Percentiles rank a stretch among this genome's conserved stretches.
Conservation (phyloP, 2,888 invertebrate genomes). For the Andrena dorsata region DNA sequence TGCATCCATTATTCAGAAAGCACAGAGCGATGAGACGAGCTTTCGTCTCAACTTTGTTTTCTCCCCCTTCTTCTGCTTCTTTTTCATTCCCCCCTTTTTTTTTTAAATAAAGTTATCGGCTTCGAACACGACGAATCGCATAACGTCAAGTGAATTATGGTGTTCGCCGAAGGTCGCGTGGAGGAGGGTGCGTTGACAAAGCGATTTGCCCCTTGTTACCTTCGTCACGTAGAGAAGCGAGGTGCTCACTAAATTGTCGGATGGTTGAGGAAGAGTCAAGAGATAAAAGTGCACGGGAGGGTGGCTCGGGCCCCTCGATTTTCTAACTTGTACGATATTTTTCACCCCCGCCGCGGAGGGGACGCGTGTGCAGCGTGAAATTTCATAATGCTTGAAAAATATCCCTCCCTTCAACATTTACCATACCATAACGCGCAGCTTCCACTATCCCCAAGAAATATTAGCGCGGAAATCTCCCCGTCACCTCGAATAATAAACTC, state of each 20-base stretch:
- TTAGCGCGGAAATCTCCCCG: too few species aligned
- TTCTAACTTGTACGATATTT: constrained; percentile 4
- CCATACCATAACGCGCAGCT: too few species aligned
- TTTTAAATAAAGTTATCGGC: constrained; percentile 67
- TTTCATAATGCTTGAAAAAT: neutral
- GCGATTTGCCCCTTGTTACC: constrained; percentile 73
- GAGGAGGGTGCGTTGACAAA: constrained; percentile 69
- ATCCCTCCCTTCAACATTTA: neutral
- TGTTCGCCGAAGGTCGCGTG: constrained; percentile 21
- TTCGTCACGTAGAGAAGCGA: constrained; percentile 68
- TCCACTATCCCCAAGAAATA: too few species aligned
- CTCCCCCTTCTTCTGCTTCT: neutral
- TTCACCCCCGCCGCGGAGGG: neutral
- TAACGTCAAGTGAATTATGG: constrained; percentile 59
- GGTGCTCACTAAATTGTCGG: constrained; percentile 63
- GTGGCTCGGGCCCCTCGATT: constrained; percentile 25
- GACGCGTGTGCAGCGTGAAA: neutral
- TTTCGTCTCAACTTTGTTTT: constrained; percentile 29
- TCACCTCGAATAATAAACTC: too few species aligned
- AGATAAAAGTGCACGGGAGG: constrained; percentile 45
- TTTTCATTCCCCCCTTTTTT: constrained; percentile 14
- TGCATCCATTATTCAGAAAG: constrained; percentile 46
- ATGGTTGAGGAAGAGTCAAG: constrained; percentile 50
- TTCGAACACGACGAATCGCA: constrained; percentile 56
- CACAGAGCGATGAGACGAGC: constrained; percentile 17